Base-by-base conservation (phyloP, 1,140 invertebrate species). In the Oryzaephilus surinamensis region DNA sequence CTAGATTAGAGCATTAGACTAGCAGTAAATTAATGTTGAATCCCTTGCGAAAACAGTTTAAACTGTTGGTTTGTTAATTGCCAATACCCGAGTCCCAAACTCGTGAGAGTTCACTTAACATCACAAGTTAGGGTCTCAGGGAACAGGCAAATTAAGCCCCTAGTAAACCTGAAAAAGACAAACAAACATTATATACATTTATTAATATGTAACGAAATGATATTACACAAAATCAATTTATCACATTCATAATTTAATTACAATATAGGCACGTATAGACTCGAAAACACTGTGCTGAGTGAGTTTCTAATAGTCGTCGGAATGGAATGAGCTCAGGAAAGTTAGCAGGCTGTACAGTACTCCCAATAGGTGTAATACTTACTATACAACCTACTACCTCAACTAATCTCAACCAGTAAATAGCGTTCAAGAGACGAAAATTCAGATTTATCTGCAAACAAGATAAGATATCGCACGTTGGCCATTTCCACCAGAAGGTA, bases 381-480 rank as follows among this genome's bases (percentile, higher is more conserved):
- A 77, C 76, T 77, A 77, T 79, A 79, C 76, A 79, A 79, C 75
- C 75, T 77, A 79, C 76, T 79, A 79, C 76, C 76, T 79, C 76
- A 77, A 64, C 67, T 64, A 63, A 68, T 46, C 53, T 46, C 39
- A 26, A 39, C 37, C 46, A 38, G 24, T n/a, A n/a, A n/a, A n/a
- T n/a, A n/a, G n/a, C n/a, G n/a, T n/a, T n/a, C n/a, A n/a, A n/a
- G n/a, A n/a, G n/a, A n/a, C n/a, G n/a, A n/a, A n/a, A n/a, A n/a
- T n/a, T n/a, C n/a, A n/a, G n/a, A n/a, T n/a, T n/a, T n/a, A n/a
- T n/a, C n/a, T n/a, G n/a, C n/a, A n/a, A n/a, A n/a, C n/a, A n/a
- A n/a, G n/a, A 30, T 10, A 24, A 24, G 8, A 6, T 32, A 19
- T 38, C 26, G 21, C 11, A 15, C 24, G 32, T 39, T 31, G 19